phyloP scores from a whole-genome alignment of 2,888 invertebrate species.

The Disparrhopalites patrizii region DNA sequence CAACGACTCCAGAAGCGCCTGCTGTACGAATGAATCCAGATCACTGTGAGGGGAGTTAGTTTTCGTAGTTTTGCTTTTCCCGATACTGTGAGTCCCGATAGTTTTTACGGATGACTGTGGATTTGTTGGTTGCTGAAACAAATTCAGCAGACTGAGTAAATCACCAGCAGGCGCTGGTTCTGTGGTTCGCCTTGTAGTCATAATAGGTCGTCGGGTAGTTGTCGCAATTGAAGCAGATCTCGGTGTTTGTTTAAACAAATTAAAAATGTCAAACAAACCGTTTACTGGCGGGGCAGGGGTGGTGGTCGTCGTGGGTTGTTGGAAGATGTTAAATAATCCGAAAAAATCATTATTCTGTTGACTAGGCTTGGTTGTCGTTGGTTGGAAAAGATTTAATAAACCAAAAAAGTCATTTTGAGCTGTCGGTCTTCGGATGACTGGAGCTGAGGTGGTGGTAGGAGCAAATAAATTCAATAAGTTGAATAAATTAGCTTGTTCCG shows the following conservation, averaged over 20 bases:
- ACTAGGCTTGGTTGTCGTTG: not conserved
- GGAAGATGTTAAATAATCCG: constrained; percentile 17
- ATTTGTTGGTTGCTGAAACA: constrained; percentile 3
- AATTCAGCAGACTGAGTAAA: constrained; percentile 5
- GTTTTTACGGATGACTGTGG: not conserved
- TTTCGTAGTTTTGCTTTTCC: not conserved
- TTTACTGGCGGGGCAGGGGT: not conserved
- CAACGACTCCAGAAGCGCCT: constrained; percentile 22
- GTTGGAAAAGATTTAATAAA: constrained; percentile 20
- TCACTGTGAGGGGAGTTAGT: not conserved
- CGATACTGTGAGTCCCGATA: not conserved
- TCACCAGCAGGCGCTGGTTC: constrained; percentile 18
- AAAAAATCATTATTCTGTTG: constrained; percentile 3
- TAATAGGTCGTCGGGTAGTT: not conserved
- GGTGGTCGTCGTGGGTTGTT: not conserved
- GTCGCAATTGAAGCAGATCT: not conserved
- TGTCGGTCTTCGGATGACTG: not conserved
- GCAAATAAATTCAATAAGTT: constrained; percentile 19
- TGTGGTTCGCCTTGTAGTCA: not conserved
- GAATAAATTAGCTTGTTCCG: constrained; percentile 13
- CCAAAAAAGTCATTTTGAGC: constrained; percentile 14
- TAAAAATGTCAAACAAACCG: constrained; percentile 8
- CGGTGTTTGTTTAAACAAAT: constrained; percentile 9
- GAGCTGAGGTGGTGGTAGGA: not conserved
- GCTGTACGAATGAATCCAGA: constrained; percentile 22